Base-by-base conservation (phyloP, 2,888 invertebrate genomes). In the Choreutis nemorana region DNA sequence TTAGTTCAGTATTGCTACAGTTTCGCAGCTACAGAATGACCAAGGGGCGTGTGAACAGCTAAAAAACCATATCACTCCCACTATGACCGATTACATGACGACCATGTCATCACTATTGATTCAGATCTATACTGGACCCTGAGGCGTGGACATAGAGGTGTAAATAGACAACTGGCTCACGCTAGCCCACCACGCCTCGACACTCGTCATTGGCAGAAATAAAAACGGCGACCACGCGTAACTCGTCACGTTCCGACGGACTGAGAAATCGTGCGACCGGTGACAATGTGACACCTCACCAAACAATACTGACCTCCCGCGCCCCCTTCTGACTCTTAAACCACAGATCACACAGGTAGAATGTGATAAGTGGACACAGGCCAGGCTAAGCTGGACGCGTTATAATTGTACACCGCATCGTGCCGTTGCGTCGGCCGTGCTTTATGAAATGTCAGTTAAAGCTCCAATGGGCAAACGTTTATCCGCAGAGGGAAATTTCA, bases 141-240 rank as follows among this genome's bases (percentile, higher is more conserved):
- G n/a, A n/a, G n/a, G n/a, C 16, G n/a, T n/a, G n/a, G n/a, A n/a
- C n/a, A n/a, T n/a, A n/a, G n/a, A n/a, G n/a, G n/a, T n/a, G n/a
- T n/a, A n/a, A n/a, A n/a, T n/a, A n/a, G 36, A 41, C 52, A 47
- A 61, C 40, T 44, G 50, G 55, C 59, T 53, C 54, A 54, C 58
- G 60, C 51, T 55, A 64, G 52, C 56, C 60, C 55, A 77, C 77
- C 77, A 75, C 77, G 77, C 77, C 77, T 75, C 75, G 63, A 63
- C 72, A 72, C 71, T 63, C 67, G 75, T 75, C 77, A 78, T 78
- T 78, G 77, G 77, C 77, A 78, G 77, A 78, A 75, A 77, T 77
- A 77, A 77, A 78, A 77, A 77, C 73, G 65, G 64, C 70, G 63
- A 66, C 71, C 70, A 72, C 75, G 75, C 77, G 77, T 77, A 73